A percentile compares a stretch with the other conserved stretches of the same genome.
These are phyloP conservation scores for Dendronephthya gigantea DNA, from an alignment of 64 coral and sea anemone species.

Conservation along the genomic window DNA sequence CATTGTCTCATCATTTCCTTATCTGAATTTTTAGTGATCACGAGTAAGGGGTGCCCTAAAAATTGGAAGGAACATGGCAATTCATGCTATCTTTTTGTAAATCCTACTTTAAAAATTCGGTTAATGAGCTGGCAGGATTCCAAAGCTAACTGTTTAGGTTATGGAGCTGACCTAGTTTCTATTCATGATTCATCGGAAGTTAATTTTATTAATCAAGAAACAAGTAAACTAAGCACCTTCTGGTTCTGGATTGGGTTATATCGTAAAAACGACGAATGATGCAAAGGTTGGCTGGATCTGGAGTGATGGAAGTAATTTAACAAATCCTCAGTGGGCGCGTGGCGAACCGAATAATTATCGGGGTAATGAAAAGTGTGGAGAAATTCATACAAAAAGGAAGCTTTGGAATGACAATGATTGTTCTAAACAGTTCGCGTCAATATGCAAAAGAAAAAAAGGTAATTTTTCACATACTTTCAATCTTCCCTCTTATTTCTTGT, in stretches of 20 bases:
- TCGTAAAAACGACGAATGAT: not conserved
- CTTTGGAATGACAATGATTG: not conserved
- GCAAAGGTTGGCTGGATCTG: not conserved
- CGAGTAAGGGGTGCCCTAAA: not conserved
- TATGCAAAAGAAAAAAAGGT: not conserved
- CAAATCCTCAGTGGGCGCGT: not conserved
- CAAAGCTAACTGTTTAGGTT: not conserved
- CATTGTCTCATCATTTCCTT: not conserved
- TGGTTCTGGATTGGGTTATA: not conserved
- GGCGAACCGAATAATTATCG: not conserved
- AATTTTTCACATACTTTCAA: not conserved
- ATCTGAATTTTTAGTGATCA: not conserved
- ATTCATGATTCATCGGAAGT: not conserved
- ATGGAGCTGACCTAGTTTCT: not conserved
- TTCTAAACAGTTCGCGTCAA: not conserved
- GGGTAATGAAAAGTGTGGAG: not conserved
- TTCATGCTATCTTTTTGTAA: not conserved
- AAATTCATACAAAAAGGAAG: not conserved
- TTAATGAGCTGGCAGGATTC: not conserved
- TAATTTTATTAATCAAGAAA: not conserved
- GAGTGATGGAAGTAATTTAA: not conserved
- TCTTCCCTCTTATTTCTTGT: not conserved
- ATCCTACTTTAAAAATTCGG: not conserved
- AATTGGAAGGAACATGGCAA: not conserved
- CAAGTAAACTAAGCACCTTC: not conserved